phyloP scores from a whole-genome alignment of 64 coral and sea anemone genomes.

The Cladopsammia gracilis region DNA sequence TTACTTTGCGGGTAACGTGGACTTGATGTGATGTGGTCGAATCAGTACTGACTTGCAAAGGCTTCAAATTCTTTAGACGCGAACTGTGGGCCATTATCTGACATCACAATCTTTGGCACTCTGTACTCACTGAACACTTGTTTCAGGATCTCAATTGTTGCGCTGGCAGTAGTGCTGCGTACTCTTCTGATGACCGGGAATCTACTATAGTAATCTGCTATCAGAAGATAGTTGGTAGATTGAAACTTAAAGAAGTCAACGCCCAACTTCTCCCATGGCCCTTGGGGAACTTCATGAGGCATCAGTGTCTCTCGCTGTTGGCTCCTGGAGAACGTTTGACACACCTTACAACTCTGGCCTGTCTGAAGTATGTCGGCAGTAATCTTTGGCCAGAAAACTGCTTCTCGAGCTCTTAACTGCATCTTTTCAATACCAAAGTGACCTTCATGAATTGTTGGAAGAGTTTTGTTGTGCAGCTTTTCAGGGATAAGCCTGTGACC shows the following conservation, averaged over 20 bases:
- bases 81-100: slow-evolving; percentile 59
- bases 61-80: slow-evolving; percentile 36
- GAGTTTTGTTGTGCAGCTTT: neutral
- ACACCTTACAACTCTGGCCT: slow-evolving; percentile 11
- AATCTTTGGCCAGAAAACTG: neutral
- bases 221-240: slow-evolving; percentile 23
- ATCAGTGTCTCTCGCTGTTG: slow-evolving; percentile 8
- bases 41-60: slow-evolving; percentile 40
- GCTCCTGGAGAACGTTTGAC: slow-evolving; percentile 1
- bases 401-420: neutral
- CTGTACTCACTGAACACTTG: slow-evolving; percentile 74
- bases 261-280: neutral
- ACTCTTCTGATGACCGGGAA: slow-evolving; percentile 73
- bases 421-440: slow-evolving; percentile 24
- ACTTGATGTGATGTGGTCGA: slow-evolving; percentile 58
- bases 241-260: neutral
- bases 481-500: slow-evolving; percentile 1
- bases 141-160: slow-evolving; percentile 55
- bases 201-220: slow-evolving; percentile 58
- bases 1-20: slow-evolving; percentile 68
- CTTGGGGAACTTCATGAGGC: slow-evolving; percentile 13
- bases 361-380: neutral
- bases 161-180: slow-evolving; percentile 17
- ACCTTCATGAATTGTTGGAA: neutral
- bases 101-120: slow-evolving; percentile 49